Evolutionary conservation across 2,888 invertebrate genomes (phyloP).

Genomic region (Leptinotarsa peninsularis): DNA sequence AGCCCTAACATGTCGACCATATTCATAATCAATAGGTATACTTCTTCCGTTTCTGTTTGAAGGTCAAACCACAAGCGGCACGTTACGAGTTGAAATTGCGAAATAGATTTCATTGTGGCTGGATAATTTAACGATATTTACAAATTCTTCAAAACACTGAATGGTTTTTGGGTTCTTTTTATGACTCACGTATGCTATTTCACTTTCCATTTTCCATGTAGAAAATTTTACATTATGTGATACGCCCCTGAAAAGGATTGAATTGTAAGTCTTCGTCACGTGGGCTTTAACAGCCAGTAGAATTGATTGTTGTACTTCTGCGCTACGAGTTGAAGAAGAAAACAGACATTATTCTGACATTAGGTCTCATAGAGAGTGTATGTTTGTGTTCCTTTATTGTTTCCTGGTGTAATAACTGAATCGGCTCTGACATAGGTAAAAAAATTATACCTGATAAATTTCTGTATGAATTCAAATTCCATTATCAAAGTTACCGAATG

Average conservation of each 20-base stretch:
- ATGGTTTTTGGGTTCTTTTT: not conserved
- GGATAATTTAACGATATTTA: not conserved
- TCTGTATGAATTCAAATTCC: not conserved
- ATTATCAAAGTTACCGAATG: not conserved
- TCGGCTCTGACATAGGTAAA: not conserved
- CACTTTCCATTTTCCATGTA: not conserved
- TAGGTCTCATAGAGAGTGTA: not conserved
- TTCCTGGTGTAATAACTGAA: not conserved
- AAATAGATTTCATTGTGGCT: not conserved
- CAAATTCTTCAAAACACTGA: not conserved
- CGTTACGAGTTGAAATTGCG: not conserved
- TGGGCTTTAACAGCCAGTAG: not conserved
- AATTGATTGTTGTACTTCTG: not conserved
- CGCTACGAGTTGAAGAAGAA: not conserved
- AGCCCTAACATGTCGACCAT: not conserved
- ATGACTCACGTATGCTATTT: not conserved
- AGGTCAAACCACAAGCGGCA: not conserved
- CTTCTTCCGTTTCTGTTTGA: not conserved
- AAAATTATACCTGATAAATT: not conserved
- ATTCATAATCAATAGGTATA: not conserved
- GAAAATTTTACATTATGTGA: not conserved
- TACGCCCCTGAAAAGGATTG: not conserved
- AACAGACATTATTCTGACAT: not conserved
- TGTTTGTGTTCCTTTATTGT: not conserved
- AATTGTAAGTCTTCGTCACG: constrained; percentile 2